Evolutionary conservation across 2,888 invertebrate species (phyloP).

Genomic region (Crematogaster levior): DNA sequence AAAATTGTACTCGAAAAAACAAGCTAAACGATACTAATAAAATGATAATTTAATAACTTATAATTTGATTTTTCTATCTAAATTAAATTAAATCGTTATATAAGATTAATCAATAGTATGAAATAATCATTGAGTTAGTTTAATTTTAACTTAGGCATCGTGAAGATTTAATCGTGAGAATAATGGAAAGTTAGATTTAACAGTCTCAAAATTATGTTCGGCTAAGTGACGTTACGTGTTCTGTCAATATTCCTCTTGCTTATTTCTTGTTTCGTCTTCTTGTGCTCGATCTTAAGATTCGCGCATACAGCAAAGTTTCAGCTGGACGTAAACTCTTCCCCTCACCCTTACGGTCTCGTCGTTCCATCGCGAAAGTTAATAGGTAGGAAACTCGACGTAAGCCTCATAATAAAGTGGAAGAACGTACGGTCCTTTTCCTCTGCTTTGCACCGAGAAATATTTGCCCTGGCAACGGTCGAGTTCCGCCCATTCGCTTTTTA

Average conservation of each 20-base stretch:
- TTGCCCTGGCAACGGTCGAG: slow-evolving; percentile 44
- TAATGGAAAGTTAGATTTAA: slow-evolving; percentile 28
- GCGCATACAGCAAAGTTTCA: slow-evolving; percentile 44
- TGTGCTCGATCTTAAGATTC: slow-evolving; percentile 27
- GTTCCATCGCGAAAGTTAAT: slow-evolving; percentile 65
- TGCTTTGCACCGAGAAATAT: slow-evolving; percentile 60
- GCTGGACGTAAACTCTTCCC: slow-evolving; percentile 58
- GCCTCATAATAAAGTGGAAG: slow-evolving; percentile 75
- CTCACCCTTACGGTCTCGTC: slow-evolving; percentile 6
- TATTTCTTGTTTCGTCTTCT: background rate
- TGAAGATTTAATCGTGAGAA: background rate
- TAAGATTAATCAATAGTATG: background rate
- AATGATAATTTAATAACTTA: background rate
- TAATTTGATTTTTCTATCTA: background rate
- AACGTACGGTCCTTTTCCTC: slow-evolving; percentile 69
- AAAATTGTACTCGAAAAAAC: no score
- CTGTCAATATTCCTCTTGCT: slow-evolving; percentile 25
- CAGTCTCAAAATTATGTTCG: slow-evolving; percentile 17
- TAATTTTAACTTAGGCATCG: background rate
- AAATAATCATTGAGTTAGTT: background rate
- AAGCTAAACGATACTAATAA: background rate
- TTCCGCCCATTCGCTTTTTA: slow-evolving; percentile 37
- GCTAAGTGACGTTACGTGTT: slow-evolving; percentile 34
- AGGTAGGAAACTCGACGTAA: slow-evolving; percentile 71
- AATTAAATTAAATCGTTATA: background rate